Base-by-base conservation (phyloP, 2,888 invertebrate species). In the Drosophila demipolita region DNA sequence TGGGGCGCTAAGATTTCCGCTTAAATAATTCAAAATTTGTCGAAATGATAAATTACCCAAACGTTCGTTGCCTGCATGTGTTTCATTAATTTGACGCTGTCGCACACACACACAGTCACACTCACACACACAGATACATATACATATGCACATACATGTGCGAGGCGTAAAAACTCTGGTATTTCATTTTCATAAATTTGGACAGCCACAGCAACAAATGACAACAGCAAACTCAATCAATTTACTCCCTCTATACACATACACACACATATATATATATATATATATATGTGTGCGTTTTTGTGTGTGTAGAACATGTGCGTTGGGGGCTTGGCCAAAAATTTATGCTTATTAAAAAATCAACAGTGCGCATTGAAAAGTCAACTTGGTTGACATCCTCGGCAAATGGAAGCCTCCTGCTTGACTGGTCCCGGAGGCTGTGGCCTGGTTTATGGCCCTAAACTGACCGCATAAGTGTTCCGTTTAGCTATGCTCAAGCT, bases 11-110 rank as follows among this genome's bases (percentile, higher is more conserved):
- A 85, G 81, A 81, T 83, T 86, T 86, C 77, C 82, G 79, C 82
- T 83, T 83, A 82, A 87, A 87, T 87, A 87, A 79, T 83, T 87
- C 79, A 79, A 83, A 83, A 83, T 83, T 83, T 82, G 87, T 84
- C 83, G 87, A 83, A 83, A 87, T 83, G 83, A 83, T 84, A 87
- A 83, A 83, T 83, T 83, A 84, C 87, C 84, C 79, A 66, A 66
- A 40, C 58, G 63, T 40, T 72, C 57, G 64, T 57, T 64, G 70
- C 42, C 83, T 81, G 83, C 78, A 83, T 87, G 84, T 79, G 82
- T 82, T 84, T 87, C 87, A 83, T 83, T 83, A 83, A 83, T 83
- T 83, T 85, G 69, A 72, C 71, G 66, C 75, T 64, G 62, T 73
- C 73, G 61, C 48, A 26, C 53, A 62, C 58, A 60, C 54, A 42